Evolutionary conservation across 1,140 invertebrate genomes (phyloP), one percentile per base, ranked within the genome.

Genomic region (Hirudo medicinalis): DNA sequence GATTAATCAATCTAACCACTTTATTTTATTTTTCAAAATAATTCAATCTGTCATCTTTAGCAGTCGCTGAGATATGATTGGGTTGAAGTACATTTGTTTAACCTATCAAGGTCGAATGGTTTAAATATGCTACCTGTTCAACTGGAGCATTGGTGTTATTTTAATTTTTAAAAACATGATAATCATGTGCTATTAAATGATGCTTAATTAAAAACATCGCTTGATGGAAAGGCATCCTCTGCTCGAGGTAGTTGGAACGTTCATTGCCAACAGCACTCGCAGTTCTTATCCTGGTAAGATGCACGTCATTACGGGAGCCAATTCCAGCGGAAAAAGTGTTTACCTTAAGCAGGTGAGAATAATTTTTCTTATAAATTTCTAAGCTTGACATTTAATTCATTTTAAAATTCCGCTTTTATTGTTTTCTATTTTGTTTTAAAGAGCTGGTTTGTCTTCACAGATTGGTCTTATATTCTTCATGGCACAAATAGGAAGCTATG

Each of bases 311-410:
- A 92, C 90, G 2, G 91, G 92, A 0, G 90, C 92, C 0, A 96
- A 96, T 82, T 87, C 90, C 13, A 91, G 90, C 78, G 93, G 93
- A 0, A 97, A 97, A 82, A 94, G 89, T 76, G 86, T 94, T 32
- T 96, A 92, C 78, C 83, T 95, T 75, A 94, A 92, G 82, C 89
- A 91, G 82, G 85, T 89, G 75, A 73, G n/a, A n/a, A 66, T n/a
- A 66, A 32, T 17, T 40, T 67, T 67, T 6, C 20, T 25, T 67
- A 25, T 8, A 20, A 67, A 9, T 67, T n/a, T 27, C 5, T 67
- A 20, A 27, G n/a, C 22, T 8, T 20, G 25, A 8, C 66, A 36
- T 29, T 25, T 27, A 9, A 4, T 67, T 25, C 32, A 67, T 67
- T 3, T 27, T 60, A 22, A 15, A 8, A 60, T 60, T 60, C 8